Evolutionary conservation across 2,888 invertebrate species (phyloP), one percentile per base, ranked within the genome.

Genomic region (Trachelus stipa): DNA sequence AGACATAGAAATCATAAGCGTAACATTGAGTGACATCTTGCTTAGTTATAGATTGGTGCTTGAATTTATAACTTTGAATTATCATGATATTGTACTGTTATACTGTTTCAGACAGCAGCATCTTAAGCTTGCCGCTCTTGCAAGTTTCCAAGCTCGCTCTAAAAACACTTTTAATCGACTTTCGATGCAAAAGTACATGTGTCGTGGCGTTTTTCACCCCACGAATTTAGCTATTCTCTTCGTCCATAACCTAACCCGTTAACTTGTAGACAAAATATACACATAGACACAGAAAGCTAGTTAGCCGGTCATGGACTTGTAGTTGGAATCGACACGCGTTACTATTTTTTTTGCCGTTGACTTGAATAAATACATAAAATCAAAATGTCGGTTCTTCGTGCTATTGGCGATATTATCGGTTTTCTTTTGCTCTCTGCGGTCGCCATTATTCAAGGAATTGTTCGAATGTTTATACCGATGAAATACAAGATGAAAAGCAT

Each of bases 401-500:
- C 93, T 0, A 90, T 93, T 84, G 89, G 94, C 82, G 95, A 95
- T 83, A 86, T 95, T 81, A 89, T 94, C 82, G 92, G 92, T 76
- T 93, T 94, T 86, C 88, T 94, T 81, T 84, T 94, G 73, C 88
- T 92, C 71, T 92, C 92, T 33, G 84, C 93, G 15, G 90, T 93
- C 68, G 90, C 93, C 82, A 92, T 94, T 71, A 87, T 94, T 68
- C 92, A 94, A 90, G 93, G 93, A 75, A 92, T 94, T 76, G 83
- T 92, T 1, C 90, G 90, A 79, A 79, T 84, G 15, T 88, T 93
- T 81, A 93, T 95, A 83, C 94, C 94, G 11, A 92, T 93, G 83
- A 93, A 94, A 76, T 96, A 90, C 79, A 93, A 93, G 69, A 93
- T 94, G 91, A 96, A 96, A 91, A 94, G 94, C 83, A 92, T 97